Percentiles rank a stretch among this genome's conserved stretches.
Conservation (phyloP, 2,888 invertebrate genomes). For the Folsomia candida region DNA sequence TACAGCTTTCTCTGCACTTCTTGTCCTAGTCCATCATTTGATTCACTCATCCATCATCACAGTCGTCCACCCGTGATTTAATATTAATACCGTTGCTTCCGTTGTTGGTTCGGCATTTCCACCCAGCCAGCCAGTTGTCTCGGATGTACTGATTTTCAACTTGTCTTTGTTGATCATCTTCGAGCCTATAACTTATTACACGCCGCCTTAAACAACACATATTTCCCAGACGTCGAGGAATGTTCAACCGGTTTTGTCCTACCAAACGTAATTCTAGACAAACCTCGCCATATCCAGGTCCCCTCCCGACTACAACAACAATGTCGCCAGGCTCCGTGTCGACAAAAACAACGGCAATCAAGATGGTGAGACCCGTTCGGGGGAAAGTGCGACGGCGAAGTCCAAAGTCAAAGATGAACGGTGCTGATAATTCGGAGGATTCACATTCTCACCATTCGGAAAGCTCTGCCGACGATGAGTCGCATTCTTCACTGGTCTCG, state of each 20-base stretch:
- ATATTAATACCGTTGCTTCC: background rate
- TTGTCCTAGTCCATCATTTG: background rate
- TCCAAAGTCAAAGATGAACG: slow-evolving; percentile 1
- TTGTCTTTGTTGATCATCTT: background rate
- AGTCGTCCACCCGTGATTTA: background rate
- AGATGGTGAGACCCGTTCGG: slow-evolving; percentile 12
- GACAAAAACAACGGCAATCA: background rate
- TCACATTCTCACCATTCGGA: slow-evolving; percentile 37
- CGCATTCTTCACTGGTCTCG: slow-evolving; percentile 31
- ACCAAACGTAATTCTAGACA: background rate
- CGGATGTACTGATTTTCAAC: too few species aligned
- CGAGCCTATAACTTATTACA: background rate
- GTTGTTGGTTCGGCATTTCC: background rate
- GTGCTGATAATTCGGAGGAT: slow-evolving; percentile 5
- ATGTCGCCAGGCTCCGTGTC: background rate
- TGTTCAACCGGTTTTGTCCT: background rate
- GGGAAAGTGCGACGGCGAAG: slow-evolving; percentile 17
- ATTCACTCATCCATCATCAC: background rate
- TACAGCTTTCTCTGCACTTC: background rate
- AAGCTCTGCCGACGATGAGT: slow-evolving; percentile 41
- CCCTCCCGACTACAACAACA: background rate
- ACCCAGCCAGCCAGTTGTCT: too few species aligned
- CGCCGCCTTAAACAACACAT: background rate
- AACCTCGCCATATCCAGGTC: background rate
- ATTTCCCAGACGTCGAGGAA: background rate